Evolutionary conservation across 2,888 invertebrate genomes (phyloP), one percentile per base, ranked within the genome.

Genomic region (Apodemia mormo): DNA sequence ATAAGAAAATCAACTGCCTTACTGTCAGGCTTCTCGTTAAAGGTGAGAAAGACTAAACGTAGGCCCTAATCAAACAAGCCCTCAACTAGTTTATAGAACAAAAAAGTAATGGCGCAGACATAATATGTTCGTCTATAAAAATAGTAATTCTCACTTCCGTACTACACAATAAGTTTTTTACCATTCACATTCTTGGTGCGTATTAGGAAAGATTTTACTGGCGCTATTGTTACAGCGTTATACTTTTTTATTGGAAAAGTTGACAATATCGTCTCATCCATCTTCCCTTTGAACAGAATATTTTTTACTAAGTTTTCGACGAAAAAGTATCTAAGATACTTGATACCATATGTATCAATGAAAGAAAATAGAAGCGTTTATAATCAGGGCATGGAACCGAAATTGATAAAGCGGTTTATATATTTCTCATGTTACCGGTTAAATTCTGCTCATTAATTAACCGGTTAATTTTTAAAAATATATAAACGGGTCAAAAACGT

Each of bases 121-220:
- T 33, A 61, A 58, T 37, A 61, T 61, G 61, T 37, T 61, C 61
- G 33, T 61, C 33, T 37, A 61, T 61, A 61, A 61, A 58, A 61
- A 61, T 33, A 61, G 61, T 61, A 14, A 37, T 12, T 61, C 61
- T 33, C 61, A 14, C 61, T 61, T 61, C 61, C 61, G 37, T 33
- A 61, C 33, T 33, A 7, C 37, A 61, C 61, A 61, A 61, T 61
- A 61, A 61, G 61, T 61, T 61, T 61, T 61, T 61, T 61, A 33
- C 61, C 61, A 61, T 61, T 61, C 33, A 61, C 61, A 61, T 61
- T 37, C 61, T 33, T 14, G 6, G 30, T 61, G 61, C 61, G 61
- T 61, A 33, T 61, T 33, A 61, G 37, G 61, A 61, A 33, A 61
- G 61, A 61, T 61, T 64, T 64, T 64, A 33, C 33, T 33, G 61